These are phyloP conservation scores for Cebus imitator DNA, from an alignment of 2,113 vertebrate genomes.

Conservation along the genomic window DNA sequence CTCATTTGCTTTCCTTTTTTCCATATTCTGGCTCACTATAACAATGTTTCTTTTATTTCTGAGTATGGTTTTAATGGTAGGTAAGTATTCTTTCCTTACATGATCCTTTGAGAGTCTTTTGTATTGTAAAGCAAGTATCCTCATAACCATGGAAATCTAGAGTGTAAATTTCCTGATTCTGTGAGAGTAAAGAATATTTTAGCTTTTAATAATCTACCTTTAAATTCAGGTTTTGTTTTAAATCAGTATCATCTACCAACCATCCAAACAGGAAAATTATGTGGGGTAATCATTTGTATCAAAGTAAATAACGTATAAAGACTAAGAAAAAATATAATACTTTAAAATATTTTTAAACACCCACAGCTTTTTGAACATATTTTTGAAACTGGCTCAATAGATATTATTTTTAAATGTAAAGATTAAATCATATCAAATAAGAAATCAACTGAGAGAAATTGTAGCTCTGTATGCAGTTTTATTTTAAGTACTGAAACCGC, in stretches of 20 bases:
- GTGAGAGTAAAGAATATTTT: constrained; percentile 31
- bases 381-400: constrained; percentile 55
- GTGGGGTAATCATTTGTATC: neutral
- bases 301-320: constrained; percentile 36
- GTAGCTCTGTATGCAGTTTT: constrained; percentile 36
- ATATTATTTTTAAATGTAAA: constrained; percentile 56
- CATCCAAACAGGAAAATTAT: neutral
- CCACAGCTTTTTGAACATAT: constrained; percentile 15
- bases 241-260: constrained; percentile 26
- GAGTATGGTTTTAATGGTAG: neutral
- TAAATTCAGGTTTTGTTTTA: constrained; percentile 43
- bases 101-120: constrained; percentile 25
- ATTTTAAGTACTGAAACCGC: constrained; percentile 39
- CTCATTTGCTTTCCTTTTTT: neutral
- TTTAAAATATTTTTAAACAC: constrained; percentile 3
- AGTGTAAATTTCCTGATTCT: constrained; percentile 27
- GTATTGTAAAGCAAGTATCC: constrained; percentile 22
- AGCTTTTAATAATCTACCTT: constrained; percentile 31
- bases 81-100: neutral
- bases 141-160: constrained; percentile 46
- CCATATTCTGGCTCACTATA: constrained; percentile 1
- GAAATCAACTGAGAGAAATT: constrained; percentile 50
- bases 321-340: constrained; percentile 26
- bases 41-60: neutral
- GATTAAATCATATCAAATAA: constrained; percentile 50